Conservation (phyloP, 1,140 invertebrate genomes). For the Nymphalis io region DNA sequence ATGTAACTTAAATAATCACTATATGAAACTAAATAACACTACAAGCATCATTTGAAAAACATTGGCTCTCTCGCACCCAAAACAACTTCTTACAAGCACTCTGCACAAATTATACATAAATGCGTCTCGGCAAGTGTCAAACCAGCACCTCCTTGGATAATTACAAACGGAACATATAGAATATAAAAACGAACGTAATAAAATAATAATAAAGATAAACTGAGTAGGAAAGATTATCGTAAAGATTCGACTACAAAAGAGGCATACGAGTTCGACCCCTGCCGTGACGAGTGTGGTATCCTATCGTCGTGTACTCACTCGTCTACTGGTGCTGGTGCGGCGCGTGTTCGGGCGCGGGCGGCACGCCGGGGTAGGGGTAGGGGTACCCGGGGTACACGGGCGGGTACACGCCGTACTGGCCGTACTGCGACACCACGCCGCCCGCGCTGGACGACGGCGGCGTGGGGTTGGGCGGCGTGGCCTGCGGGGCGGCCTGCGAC, state of each 20-base stretch:
- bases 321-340: constrained; percentile 47
- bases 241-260: no score
- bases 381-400: constrained; percentile 55
- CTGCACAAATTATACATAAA: neutral
- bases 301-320: neutral
- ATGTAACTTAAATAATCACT: neutral
- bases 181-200: no score
- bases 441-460: constrained; percentile 22
- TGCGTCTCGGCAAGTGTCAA: no score
- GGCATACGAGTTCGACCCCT: no score
- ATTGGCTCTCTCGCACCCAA: constrained; percentile 2
- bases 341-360: constrained; percentile 42
- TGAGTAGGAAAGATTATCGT: no score
- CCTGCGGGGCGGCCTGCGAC: constrained; percentile 33
- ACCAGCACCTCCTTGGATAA: no score
- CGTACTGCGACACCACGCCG: constrained; percentile 33
- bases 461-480: constrained; percentile 31
- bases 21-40: constrained; percentile 4
- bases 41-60: neutral
- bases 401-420: constrained; percentile 46
- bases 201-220: no score
- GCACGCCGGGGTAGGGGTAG: constrained; percentile 48
- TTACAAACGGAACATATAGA: no score
- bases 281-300: no score
- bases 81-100: neutral